phyloP scores from a whole-genome alignment of 1,140 invertebrate species.

The Aphelenchoides besseyi region DNA sequence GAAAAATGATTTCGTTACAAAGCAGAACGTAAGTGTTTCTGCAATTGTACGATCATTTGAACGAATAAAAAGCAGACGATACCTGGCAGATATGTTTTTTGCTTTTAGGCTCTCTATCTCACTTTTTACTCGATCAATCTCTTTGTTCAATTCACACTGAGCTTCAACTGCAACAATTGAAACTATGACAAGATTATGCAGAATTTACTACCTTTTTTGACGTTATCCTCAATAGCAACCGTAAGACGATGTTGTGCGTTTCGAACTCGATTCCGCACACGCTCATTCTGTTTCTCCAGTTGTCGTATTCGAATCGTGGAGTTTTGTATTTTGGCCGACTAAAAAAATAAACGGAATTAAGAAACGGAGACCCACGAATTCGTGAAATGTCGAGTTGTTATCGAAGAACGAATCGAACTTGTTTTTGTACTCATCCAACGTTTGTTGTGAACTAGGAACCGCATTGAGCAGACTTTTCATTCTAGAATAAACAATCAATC shows the following conservation, averaged over 20 bases:
- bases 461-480: neutral
- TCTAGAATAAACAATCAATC: neutral
- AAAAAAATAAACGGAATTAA: neutral
- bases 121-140: neutral
- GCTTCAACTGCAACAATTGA: neutral
- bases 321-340: slow-evolving; percentile 9
- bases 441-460: neutral
- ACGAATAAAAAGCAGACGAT: neutral
- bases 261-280: slow-evolving; percentile 5
- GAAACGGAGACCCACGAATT: neutral
- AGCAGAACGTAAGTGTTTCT: slow-evolving; percentile 21
- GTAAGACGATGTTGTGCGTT: slow-evolving; percentile 7
- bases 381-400: neutral
- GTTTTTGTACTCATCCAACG: neutral
- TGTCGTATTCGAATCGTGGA: neutral
- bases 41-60: slow-evolving; percentile 23
- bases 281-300: neutral
- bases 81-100: neutral
- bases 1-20: slow-evolving; percentile 43
- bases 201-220: neutral
- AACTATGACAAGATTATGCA: neutral
- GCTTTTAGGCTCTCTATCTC: neutral
- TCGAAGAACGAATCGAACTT: neutral
- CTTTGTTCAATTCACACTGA: slow-evolving; percentile 14
- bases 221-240: neutral